Evolutionary conservation across 2,797 vertebrate species (phyloP).

Genomic region (Sandelia bainsii): DNA sequence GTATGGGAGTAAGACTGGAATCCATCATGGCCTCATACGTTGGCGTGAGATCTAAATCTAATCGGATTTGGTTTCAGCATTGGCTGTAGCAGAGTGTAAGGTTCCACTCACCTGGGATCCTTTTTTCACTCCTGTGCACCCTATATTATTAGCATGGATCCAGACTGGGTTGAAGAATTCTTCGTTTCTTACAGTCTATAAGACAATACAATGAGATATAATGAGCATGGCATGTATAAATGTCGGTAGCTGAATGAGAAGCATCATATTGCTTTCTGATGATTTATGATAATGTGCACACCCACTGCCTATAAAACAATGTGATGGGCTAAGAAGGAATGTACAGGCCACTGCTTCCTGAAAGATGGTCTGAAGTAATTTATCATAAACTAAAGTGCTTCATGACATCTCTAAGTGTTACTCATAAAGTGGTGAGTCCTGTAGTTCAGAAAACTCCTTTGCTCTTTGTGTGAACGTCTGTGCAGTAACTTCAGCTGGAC

Average conservation of each 20-base stretch:
- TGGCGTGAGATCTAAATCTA: slow-evolving; percentile 32
- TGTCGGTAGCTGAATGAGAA: slow-evolving; percentile 29
- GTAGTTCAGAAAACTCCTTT: neutral
- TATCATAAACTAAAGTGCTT: slow-evolving; percentile 52
- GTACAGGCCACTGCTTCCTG: slow-evolving; percentile 58
- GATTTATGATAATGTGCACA: slow-evolving; percentile 60
- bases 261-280: slow-evolving; percentile 37
- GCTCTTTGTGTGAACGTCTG: neutral
- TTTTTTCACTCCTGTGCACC: slow-evolving; percentile 14
- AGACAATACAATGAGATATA: slow-evolving; percentile 11
- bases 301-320: slow-evolving; percentile 39
- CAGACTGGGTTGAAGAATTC: slow-evolving; percentile 21
- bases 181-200: slow-evolving; percentile 2
- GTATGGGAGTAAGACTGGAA: slow-evolving; percentile 13
- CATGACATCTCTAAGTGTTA: slow-evolving; percentile 34
- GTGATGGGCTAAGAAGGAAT: slow-evolving; percentile 54
- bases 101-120: slow-evolving; percentile 36
- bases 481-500: slow-evolving; percentile 7
- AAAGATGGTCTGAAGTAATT: slow-evolving; percentile 55
- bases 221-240: neutral
- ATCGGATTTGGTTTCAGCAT: slow-evolving; percentile 50
- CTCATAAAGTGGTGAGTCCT: slow-evolving; percentile 16
- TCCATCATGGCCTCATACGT: slow-evolving; percentile 31
- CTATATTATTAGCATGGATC: slow-evolving; percentile 45
- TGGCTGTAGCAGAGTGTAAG: slow-evolving; percentile 35